Evolutionary conservation across 2,113 vertebrate genomes (phyloP), one percentile per base, ranked within the genome.

Genomic region (Eurypyga helias): DNA sequence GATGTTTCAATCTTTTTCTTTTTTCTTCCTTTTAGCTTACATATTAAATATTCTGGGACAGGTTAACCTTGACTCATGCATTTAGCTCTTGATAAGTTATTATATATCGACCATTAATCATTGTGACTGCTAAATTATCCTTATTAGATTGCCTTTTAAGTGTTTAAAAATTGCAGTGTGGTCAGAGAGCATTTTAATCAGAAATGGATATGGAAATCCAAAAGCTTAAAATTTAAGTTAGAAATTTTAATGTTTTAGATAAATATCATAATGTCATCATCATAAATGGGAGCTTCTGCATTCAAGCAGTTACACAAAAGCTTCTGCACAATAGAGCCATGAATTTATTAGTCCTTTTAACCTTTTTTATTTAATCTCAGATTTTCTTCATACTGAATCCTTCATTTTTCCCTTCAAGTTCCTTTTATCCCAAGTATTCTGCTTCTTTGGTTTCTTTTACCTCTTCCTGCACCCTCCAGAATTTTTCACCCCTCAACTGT

Each of bases 41-140:
- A n/a, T 11, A 58, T 46, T 84, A 90, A 72, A 48, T 55, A 87
- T 43, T 81, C 46, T 62, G 57, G 36, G 55, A 52, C 61, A 88
- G 12, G 36, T 66, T 95, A 95, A 92, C 75, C 70, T 90, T 92
- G 83, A 92, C 13, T 12, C 9, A 69, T 38, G 18, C 21, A 54
- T 88, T 85, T 24, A 90, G 79, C 28, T 55, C 33, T 88, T 90
- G 33, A 1, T 26, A 75, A 73, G 43, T 62, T 91, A 86, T 54
- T 93, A 95, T 75, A 87, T n/a, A 85, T 25, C 75, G 36, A 82
- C 9, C 70, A 96, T 92, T 90, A 94, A 88, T 95, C 79, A 92
- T 34, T 93, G 31, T 93, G 61, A 88, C 34, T 76, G 12, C 17
- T 92, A 92, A 95, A 93, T 88, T 90, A 93, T 33, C 19, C n/a